Evolutionary conservation across 2,113 vertebrate species (phyloP).

Genomic region (Bambusicola thoracicus): DNA sequence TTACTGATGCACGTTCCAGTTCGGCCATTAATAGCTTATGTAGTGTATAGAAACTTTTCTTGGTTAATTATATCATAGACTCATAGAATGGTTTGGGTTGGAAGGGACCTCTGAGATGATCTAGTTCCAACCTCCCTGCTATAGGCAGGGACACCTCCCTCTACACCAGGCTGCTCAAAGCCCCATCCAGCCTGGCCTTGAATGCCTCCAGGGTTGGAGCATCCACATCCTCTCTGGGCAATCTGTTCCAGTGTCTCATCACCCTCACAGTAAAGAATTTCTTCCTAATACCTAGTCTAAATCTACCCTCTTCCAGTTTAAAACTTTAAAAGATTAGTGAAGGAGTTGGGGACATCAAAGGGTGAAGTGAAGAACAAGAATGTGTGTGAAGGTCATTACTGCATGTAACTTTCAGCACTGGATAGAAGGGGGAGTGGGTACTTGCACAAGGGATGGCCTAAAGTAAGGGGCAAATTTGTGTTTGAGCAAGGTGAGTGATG

Average conservation of each 20-base stretch:
- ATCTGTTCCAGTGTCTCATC: too few species aligned
- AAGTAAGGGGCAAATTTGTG: neutral
- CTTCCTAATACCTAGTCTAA: too few species aligned
- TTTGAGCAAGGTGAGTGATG: neutral
- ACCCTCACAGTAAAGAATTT: too few species aligned
- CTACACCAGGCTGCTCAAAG: too few species aligned
- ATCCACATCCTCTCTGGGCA: too few species aligned
- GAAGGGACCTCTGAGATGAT: neutral
- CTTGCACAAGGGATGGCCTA: neutral
- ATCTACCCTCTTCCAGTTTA: too few species aligned
- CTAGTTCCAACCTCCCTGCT: neutral
- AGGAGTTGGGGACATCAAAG: neutral
- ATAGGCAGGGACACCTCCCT: neutral
- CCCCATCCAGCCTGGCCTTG: too few species aligned
- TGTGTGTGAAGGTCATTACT: neutral
- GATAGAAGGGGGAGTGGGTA: neutral
- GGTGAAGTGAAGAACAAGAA: neutral
- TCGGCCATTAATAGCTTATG: neutral
- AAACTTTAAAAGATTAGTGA: rapidly evolving
- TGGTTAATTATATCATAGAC: neutral
- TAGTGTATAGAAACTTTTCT: neutral
- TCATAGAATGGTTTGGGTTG: neutral
- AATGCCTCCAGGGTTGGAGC: too few species aligned
- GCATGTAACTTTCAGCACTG: neutral
- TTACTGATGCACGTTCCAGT: neutral